Evolutionary conservation across 2,888 invertebrate genomes (phyloP).

Genomic region (Iphiclides podalirius): DNA sequence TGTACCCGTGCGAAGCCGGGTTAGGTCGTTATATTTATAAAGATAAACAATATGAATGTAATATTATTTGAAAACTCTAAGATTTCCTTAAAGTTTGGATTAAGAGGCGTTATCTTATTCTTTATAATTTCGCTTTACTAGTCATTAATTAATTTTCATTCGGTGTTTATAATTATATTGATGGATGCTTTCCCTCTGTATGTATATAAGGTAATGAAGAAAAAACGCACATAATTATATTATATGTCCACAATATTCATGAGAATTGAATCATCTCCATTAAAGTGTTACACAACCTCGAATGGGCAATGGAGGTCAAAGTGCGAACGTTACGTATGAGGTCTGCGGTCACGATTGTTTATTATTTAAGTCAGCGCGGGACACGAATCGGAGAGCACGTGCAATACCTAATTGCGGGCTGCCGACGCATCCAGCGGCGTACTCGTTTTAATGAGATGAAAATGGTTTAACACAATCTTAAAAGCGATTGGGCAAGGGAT

Average conservation of each 20-base stretch:
- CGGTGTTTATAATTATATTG: too few relatives aligned
- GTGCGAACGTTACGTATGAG: constrained; percentile 49
- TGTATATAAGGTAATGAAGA: too few relatives aligned
- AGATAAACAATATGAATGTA: too few relatives aligned
- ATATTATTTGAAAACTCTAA: too few relatives aligned
- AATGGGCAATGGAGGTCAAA: constrained; percentile 52
- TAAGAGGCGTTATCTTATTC: too few relatives aligned
- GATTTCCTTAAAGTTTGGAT: too few relatives aligned
- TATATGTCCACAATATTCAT: constrained; percentile 1
- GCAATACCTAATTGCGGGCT: constrained; percentile 41
- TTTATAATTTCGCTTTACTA: too few relatives aligned
- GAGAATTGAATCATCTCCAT: constrained; percentile 9
- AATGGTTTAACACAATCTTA: constrained; percentile 24
- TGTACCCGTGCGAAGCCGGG: too few relatives aligned
- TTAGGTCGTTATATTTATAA: too few relatives aligned
- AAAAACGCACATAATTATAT: neutral
- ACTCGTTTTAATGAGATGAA: constrained; percentile 30
- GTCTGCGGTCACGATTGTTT: constrained; percentile 41
- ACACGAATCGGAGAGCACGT: constrained; percentile 39
- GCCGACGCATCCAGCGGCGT: constrained; percentile 43
- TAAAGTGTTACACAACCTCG: constrained; percentile 41
- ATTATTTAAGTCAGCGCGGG: constrained; percentile 38
- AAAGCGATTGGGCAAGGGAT: constrained; percentile 27
- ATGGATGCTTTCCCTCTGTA: too few relatives aligned
- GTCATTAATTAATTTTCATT: too few relatives aligned